Percentiles rank a stretch among this genome's conserved stretches.
Evolutionary conservation across 2,797 vertebrate genomes (phyloP).

Genomic region (Benthosema pterotum): DNA sequence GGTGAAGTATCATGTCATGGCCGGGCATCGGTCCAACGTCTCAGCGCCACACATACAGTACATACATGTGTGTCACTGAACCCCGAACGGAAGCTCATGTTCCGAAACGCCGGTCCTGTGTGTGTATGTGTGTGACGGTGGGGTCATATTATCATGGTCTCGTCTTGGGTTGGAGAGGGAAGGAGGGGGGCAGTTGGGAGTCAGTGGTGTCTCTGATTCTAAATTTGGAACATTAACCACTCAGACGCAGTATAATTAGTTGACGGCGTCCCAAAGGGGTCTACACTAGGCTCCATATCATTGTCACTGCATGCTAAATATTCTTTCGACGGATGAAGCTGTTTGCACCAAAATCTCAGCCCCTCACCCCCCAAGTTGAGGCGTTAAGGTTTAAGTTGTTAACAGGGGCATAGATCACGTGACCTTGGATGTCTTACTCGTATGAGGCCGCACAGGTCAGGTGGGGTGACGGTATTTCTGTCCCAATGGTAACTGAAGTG

Average conservation of each 20-base stretch:
- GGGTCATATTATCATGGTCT: too few relatives aligned
- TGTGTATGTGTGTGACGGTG: neutral
- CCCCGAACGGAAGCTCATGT: slow-evolving; percentile 45
- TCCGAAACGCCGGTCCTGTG: slow-evolving; percentile 18
- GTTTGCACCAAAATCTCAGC: too few relatives aligned
- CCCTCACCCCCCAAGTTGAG: too few relatives aligned
- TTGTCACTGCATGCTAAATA: too few relatives aligned
- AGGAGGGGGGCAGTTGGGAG: neutral
- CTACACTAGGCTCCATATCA: too few relatives aligned
- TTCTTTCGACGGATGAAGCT: too few relatives aligned
- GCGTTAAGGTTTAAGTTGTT: too few relatives aligned
- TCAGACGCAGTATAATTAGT: neutral
- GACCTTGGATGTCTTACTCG: slow-evolving; percentile 10
- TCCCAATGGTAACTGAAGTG: slow-evolving; percentile 7
- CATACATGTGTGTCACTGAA: slow-evolving; percentile 38
- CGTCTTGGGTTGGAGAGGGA: neutral
- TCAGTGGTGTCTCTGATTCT: slow-evolving; percentile 1
- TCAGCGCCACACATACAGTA: too few relatives aligned
- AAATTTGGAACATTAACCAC: slow-evolving; percentile 8
- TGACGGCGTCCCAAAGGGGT: too few relatives aligned
- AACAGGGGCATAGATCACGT: slow-evolving; percentile 19
- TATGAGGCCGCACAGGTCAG: slow-evolving; percentile 15
- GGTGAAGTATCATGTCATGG: too few relatives aligned
- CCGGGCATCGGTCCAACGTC: neutral
- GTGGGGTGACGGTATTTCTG: slow-evolving; percentile 21